These are phyloP conservation scores for Umimayanthus kanabou DNA, from an alignment of 92 coral and sea anemone genomes.

Conservation along the genomic window DNA sequence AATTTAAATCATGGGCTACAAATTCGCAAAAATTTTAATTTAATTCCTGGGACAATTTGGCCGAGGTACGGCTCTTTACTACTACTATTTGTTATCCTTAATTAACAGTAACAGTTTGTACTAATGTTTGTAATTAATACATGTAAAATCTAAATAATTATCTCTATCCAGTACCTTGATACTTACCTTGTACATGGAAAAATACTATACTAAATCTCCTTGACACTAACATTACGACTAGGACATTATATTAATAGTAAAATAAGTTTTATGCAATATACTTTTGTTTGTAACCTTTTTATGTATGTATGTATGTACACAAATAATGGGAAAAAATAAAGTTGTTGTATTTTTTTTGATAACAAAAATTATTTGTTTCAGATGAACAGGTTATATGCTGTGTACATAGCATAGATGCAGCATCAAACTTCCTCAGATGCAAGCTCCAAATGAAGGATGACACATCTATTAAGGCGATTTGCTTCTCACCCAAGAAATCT, in stretches of 20 bases:
- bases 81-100: no score
- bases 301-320: no score
- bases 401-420: neutral
- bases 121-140: conserved; percentile 3
- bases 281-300: neutral
- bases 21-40: no score
- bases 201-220: neutral
- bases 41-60: no score
- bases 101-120: no score
- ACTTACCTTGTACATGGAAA: neutral
- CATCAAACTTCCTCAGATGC: neutral
- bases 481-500: conserved; percentile 9
- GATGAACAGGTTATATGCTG: neutral
- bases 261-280: neutral
- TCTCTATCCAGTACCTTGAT: conserved; percentile 1
- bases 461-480: neutral
- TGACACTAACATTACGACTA: conserved; percentile 4
- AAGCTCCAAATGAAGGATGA: neutral
- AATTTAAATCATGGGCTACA: no score
- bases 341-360: neutral
- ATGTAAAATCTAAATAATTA: neutral
- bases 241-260: neutral
- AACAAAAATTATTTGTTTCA: neutral
- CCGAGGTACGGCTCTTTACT: no score
- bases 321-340: no score